Evolutionary conservation across 2,888 invertebrate genomes (phyloP).

Genomic region (Byasa hedistus): DNA sequence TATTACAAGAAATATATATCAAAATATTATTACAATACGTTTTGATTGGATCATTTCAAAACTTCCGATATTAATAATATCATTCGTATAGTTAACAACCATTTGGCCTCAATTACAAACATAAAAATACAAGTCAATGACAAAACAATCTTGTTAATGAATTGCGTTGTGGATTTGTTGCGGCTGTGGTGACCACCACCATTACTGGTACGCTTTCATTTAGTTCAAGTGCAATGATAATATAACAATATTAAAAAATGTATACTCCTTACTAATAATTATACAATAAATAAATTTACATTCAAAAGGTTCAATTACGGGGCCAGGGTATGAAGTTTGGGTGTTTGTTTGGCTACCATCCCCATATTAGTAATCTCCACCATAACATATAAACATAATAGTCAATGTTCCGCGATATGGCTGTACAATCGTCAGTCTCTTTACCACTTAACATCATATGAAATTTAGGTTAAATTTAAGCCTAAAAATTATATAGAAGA

Average conservation of each 20-base stretch:
- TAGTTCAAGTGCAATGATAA: conserved; percentile 25
- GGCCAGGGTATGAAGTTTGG: background rate
- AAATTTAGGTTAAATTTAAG: too few species aligned
- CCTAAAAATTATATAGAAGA: too few species aligned
- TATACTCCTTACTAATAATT: background rate
- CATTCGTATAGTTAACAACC: conserved; percentile 56
- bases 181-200: conserved; percentile 2
- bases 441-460: too few species aligned
- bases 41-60: conserved; percentile 44
- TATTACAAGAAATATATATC: too few species aligned
- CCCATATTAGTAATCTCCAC: background rate
- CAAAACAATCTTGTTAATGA: conserved; percentile 68
- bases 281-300: background rate
- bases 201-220: conserved; percentile 22
- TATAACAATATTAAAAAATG: background rate
- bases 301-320: background rate
- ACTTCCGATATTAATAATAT: conserved; percentile 36
- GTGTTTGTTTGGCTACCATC: background rate
- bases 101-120: conserved; percentile 70
- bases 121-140: conserved; percentile 66
- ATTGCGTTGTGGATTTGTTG: conserved; percentile 52
- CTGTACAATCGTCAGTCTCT: too few species aligned
- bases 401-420: too few species aligned
- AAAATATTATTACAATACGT: conserved; percentile 3
- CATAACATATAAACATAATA: too few species aligned